These are phyloP conservation scores for Regulus satrapa DNA, from an alignment of 2,113 vertebrate genomes.

Conservation along the genomic window DNA sequence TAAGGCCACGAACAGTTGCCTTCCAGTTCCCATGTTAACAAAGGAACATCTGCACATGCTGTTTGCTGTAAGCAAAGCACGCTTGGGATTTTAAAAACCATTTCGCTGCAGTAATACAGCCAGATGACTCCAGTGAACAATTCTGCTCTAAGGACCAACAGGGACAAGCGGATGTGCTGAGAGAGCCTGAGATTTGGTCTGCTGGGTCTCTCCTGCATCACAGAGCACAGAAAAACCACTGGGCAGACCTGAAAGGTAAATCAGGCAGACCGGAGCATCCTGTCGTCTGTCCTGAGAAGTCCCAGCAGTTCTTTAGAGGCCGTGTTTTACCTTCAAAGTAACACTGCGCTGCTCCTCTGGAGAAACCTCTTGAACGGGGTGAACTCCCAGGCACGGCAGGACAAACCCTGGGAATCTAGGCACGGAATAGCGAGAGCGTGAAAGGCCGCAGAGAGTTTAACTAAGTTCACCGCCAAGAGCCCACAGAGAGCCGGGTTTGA, in stretches of 20 bases:
- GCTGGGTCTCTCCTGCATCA: neutral
- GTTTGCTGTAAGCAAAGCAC: neutral
- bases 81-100: neutral
- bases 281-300: neutral
- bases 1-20: neutral
- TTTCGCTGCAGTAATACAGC: neutral
- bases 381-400: conserved; percentile 88
- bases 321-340: conserved; percentile 74
- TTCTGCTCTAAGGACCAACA: neutral
- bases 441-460: rapidly evolving
- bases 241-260: neutral
- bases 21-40: neutral
- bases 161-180: rapidly evolving
- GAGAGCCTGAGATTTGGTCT: neutral
- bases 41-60: neutral
- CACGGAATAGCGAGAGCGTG: neutral
- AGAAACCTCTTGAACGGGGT: conserved; percentile 84
- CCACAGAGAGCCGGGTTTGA: no score
- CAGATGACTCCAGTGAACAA: neutral
- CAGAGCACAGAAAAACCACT: neutral
- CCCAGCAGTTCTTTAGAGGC: neutral
- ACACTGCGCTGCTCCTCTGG: conserved; percentile 79
- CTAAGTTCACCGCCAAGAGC: neutral
- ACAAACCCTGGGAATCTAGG: conserved; percentile 84
- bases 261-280: neutral